Conservation (phyloP, 2,888 invertebrate species). For the Rhopalosiphum nymphaeae region DNA sequence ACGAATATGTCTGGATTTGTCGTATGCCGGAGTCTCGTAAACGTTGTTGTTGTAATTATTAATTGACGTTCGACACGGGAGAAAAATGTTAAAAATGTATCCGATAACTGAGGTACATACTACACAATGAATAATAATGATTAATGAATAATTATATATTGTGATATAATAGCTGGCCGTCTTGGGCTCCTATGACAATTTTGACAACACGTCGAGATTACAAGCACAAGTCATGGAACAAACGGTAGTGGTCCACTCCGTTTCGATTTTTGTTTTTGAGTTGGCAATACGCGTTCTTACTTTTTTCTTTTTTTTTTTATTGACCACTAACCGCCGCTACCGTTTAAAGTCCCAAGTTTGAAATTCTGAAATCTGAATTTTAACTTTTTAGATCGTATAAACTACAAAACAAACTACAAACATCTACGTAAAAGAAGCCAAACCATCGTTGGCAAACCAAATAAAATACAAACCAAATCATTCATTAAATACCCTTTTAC, state of each 20-base stretch:
- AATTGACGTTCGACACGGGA: background rate
- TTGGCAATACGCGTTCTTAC: background rate
- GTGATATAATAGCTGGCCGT: conserved; percentile 1
- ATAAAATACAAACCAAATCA: background rate
- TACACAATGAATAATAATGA: background rate
- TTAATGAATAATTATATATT: conserved; percentile 22
- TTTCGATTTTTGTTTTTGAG: background rate
- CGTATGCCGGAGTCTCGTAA: background rate
- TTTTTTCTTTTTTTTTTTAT: background rate
- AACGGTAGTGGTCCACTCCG: background rate
- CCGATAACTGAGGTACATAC: background rate
- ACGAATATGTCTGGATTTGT: background rate
- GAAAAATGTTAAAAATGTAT: background rate
- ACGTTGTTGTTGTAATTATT: background rate
- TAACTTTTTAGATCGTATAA: background rate
- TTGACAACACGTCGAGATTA: conserved; percentile 62
- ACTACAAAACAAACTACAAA: background rate
- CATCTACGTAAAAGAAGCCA: background rate
- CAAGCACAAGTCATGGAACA: background rate
- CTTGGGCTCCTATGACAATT: conserved; percentile 37
- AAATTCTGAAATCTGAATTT: background rate
- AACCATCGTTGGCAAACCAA: background rate
- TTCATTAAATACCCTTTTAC: background rate
- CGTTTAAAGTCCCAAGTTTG: background rate
- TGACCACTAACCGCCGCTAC: background rate